A percentile compares a stretch with the other conserved stretches of the same genome.
Evolutionary conservation across 1,140 invertebrate genomes (phyloP).

Genomic region (Heliconius himera): DNA sequence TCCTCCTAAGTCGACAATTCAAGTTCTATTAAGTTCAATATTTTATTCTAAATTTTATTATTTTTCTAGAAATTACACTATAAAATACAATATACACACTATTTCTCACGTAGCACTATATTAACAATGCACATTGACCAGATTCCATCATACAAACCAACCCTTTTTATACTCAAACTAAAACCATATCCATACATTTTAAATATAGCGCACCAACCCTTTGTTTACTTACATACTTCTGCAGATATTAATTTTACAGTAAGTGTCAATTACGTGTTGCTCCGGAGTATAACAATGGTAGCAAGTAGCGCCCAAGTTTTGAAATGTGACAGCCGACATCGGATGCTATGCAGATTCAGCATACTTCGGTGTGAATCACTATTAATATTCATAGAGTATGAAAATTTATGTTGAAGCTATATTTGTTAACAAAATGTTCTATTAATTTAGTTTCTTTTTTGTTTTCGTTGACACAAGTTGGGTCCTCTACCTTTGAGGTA

Average conservation of each 20-base stretch:
- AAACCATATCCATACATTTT: constrained; percentile 23
- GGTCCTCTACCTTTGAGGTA: no score
- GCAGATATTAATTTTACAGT: constrained; percentile 39
- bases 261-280: constrained; percentile 35
- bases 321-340: constrained; percentile 40
- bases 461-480: no score
- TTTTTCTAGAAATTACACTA: no score
- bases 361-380: not conserved
- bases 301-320: constrained; percentile 28
- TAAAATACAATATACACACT: not conserved
- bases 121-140: not conserved
- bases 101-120: not conserved
- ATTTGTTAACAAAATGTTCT: not conserved
- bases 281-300: constrained; percentile 29
- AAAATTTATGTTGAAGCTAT: not conserved
- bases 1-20: no score
- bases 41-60: no score
- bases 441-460: no score
- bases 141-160: not conserved
- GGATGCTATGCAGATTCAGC: constrained; percentile 30
- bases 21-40: no score
- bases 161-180: constrained; percentile 11
- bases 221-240: constrained; percentile 38
- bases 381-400: constrained; percentile 2
- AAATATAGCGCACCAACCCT: constrained; percentile 26